Conservation (phyloP, 1,140 invertebrate species). For the Drosophila rhopaloa region DNA sequence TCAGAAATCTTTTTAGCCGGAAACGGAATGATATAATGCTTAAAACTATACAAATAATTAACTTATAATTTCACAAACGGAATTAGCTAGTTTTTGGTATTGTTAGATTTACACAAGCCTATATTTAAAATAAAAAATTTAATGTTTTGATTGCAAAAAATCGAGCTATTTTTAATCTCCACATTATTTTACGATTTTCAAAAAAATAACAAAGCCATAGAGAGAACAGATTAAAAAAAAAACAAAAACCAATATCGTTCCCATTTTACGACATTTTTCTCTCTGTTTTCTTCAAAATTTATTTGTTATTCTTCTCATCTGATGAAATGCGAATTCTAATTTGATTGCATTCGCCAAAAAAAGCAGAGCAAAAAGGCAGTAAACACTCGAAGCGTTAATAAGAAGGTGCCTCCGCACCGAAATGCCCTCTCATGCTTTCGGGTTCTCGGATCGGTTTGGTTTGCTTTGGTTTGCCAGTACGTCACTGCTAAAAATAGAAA, state of each 20-base stretch:
- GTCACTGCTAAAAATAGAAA: conserved; percentile 80
- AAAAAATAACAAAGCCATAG: too few relatives aligned
- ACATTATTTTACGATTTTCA: too few relatives aligned
- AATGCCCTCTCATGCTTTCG: conserved; percentile 18
- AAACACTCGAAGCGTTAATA: conserved; percentile 74
- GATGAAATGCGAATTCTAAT: conserved; percentile 63
- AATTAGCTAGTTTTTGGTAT: too few relatives aligned
- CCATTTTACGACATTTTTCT: background rate
- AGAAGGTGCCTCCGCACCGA: conserved; percentile 37
- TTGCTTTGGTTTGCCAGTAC: conserved; percentile 45
- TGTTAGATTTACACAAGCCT: too few relatives aligned
- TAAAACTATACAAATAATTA: too few relatives aligned
- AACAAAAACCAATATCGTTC: background rate
- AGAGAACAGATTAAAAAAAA: too few relatives aligned
- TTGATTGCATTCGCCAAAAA: conserved; percentile 66
- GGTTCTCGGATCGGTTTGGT: conserved; percentile 28
- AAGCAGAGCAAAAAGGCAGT: conserved; percentile 46
- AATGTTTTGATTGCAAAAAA: too few relatives aligned
- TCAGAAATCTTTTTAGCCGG: background rate
- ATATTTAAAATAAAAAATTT: too few relatives aligned
- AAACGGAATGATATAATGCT: too few relatives aligned
- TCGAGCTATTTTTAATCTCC: too few relatives aligned
- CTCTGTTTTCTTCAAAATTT: conserved; percentile 22
- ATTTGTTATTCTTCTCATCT: conserved; percentile 31
- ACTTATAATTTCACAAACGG: too few relatives aligned